Percentiles rank a stretch among this genome's conserved stretches.
Conservation (phyloP, 2,888 invertebrate genomes). For the Pseudoips prasinana region DNA sequence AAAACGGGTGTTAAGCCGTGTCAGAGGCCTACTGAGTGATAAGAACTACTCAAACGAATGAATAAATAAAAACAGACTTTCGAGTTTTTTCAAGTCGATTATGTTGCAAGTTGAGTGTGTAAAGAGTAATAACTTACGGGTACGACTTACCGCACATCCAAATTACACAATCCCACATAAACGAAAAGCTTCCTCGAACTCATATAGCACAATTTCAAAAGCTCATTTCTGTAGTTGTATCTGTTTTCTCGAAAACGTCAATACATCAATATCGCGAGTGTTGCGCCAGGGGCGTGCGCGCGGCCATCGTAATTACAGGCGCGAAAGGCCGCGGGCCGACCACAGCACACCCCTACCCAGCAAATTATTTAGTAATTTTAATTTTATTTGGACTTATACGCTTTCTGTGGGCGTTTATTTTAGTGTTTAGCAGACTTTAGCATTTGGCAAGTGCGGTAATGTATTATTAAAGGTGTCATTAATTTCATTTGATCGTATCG, state of each 20-base stretch:
- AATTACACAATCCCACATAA: slow-evolving; percentile 25
- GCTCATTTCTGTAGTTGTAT: slow-evolving; percentile 41
- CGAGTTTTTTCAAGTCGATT: no score
- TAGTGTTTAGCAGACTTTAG: slow-evolving; percentile 47
- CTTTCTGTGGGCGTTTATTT: slow-evolving; percentile 37
- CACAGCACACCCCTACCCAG: slow-evolving; percentile 57
- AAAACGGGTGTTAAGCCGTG: no score
- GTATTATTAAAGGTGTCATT: slow-evolving; percentile 38
- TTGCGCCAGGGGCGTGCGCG: slow-evolving; percentile 56
- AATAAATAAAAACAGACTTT: no score
- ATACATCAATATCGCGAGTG: slow-evolving; percentile 66
- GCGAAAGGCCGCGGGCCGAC: slow-evolving; percentile 57
- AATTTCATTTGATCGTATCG: slow-evolving; percentile 36
- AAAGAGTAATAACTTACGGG: no score
- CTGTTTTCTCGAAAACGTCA: slow-evolving; percentile 51
- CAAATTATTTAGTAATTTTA: slow-evolving; percentile 78
- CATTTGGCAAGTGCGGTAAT: slow-evolving; percentile 51
- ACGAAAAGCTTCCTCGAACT: slow-evolving; percentile 19
- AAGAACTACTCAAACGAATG: no score
- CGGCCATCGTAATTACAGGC: slow-evolving; percentile 73
- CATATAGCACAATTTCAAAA: slow-evolving; percentile 36
- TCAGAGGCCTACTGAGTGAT: no score
- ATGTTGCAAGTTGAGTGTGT: no score
- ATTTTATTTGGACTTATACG: slow-evolving; percentile 72
- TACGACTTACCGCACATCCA: not conserved